Conservation (phyloP, 2,113 vertebrate species). For the Chaenogobius annularis region DNA sequence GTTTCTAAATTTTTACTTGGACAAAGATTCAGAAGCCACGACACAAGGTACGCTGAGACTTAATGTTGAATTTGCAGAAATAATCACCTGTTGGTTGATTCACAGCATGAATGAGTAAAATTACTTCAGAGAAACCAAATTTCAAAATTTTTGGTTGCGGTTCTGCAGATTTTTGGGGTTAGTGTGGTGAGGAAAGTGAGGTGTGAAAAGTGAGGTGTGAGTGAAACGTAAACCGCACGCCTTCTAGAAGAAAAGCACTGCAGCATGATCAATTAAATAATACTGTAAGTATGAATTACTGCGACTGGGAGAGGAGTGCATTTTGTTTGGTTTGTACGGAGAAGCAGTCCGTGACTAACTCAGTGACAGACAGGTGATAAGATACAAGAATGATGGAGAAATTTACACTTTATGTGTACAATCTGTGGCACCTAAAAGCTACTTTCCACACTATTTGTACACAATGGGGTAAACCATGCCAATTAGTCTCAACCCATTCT, state of each 20-base stretch:
- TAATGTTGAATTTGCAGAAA: not conserved
- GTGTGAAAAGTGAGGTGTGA: conserved; percentile 5
- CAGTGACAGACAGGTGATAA: not conserved
- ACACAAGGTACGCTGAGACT: not conserved
- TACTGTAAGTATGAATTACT: not conserved
- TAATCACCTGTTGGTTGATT: conserved; percentile 16
- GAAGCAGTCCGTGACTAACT: not conserved
- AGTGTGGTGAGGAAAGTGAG: not conserved
- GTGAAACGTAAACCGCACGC: conserved; percentile 6
- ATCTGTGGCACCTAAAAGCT: not conserved
- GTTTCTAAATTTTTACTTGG: too few relatives aligned
- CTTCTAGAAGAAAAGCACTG: conserved; percentile 1
- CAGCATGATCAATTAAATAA: not conserved
- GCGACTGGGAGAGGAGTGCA: not conserved
- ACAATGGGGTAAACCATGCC: not conserved
- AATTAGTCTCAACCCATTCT: not conserved
- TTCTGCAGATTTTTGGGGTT: not conserved
- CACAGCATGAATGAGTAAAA: conserved; percentile 12
- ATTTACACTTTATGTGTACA: not conserved
- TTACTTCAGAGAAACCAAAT: not conserved
- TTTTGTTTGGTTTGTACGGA: not conserved
- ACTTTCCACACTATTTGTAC: not conserved
- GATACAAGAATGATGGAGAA: not conserved
- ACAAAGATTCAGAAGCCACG: not conserved
- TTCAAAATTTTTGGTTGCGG: not conserved